A percentile compares a stretch with the other conserved stretches of the same genome.
Evolutionary conservation across 1,140 invertebrate genomes (phyloP).

Genomic region (Caerostris darwini): DNA sequence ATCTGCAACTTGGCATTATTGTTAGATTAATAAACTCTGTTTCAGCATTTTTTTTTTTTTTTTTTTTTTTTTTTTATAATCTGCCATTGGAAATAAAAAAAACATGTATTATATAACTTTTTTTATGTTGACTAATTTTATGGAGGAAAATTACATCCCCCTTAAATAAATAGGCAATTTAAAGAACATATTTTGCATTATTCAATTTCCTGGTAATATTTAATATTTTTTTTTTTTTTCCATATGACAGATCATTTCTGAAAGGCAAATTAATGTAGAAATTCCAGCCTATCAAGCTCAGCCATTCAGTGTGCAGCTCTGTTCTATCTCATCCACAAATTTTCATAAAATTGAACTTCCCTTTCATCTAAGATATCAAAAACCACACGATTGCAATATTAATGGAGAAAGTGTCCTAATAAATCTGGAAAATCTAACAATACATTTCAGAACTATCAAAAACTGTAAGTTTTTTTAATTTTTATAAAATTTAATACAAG

Average conservation of each 20-base stretch:
- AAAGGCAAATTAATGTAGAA: constrained; percentile 44
- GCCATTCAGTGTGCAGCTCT: neutral
- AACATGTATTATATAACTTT: too few relatives aligned
- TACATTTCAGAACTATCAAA: neutral
- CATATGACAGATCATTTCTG: neutral
- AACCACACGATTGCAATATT: constrained; percentile 27
- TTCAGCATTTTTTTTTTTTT: too few relatives aligned
- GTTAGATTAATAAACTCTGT: too few relatives aligned
- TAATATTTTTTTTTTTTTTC: neutral
- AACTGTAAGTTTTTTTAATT: constrained; percentile 36
- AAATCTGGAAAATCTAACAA: neutral
- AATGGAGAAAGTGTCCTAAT: constrained; percentile 3
- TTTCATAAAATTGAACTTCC: constrained; percentile 7
- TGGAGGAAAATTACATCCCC: too few relatives aligned
- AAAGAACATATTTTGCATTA: too few relatives aligned
- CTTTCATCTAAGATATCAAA: constrained; percentile 48
- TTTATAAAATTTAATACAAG: neutral
- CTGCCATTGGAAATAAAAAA: too few relatives aligned
- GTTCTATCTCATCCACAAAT: neutral
- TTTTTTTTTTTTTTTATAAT: too few relatives aligned
- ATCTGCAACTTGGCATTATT: too few relatives aligned
- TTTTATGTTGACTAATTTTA: too few relatives aligned
- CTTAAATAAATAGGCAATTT: too few relatives aligned
- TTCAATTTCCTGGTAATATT: neutral
- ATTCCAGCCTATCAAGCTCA: constrained; percentile 29